A percentile compares a stretch with the other conserved stretches of the same genome.
These are phyloP conservation scores for Macroglossus sobrinus DNA, from an alignment of 2,113 vertebrate species.

Conservation along the genomic window DNA sequence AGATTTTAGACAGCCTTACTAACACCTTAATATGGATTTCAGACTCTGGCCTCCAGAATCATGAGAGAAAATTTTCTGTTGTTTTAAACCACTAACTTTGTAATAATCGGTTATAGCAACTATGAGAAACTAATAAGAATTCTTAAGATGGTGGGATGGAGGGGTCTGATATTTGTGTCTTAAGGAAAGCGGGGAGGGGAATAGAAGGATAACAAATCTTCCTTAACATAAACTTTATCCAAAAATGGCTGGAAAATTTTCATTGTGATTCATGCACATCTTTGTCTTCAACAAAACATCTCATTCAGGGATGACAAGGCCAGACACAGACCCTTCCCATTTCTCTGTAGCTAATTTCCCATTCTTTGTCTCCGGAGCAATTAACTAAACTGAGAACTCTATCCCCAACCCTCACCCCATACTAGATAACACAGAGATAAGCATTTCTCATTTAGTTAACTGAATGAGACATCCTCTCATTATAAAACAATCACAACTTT, in stretches of 20 bases:
- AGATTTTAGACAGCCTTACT: not conserved
- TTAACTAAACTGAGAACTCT: not conserved
- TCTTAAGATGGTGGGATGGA: not conserved
- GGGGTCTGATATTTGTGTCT: not conserved
- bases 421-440: not conserved
- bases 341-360: not conserved
- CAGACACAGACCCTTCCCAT: not conserved
- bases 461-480: not conserved
- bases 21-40: not conserved
- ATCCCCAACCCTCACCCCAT: not conserved
- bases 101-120: not conserved
- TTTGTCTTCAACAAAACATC: not conserved
- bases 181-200: not conserved
- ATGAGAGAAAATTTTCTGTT: not conserved
- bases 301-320: not conserved
- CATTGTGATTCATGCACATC: not conserved
- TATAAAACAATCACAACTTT: not conserved
- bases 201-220: not conserved
- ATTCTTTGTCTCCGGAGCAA: not conserved
- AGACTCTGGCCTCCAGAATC: not conserved
- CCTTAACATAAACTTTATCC: not conserved
- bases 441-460: not conserved
- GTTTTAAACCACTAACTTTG: not conserved
- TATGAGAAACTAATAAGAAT: not conserved
- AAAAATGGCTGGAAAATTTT: not conserved